Evolutionary conservation across 2,888 invertebrate species (phyloP), one percentile per base, ranked within the genome.

Genomic region (Calameuta filiformis): DNA sequence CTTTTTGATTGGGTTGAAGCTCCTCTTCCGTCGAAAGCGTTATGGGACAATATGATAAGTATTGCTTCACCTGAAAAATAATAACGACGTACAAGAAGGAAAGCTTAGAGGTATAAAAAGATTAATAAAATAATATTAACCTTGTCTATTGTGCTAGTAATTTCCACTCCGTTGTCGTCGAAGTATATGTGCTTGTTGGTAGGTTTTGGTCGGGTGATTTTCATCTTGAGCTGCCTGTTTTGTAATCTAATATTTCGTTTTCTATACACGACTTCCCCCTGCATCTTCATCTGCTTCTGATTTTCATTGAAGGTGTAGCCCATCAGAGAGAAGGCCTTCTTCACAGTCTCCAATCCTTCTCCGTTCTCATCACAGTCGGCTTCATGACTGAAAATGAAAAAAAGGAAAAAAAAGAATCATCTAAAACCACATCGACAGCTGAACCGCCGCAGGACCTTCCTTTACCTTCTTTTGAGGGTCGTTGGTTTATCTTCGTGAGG

Each of bases 251-350:
- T 93, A 79, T 94, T 92, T 35, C 93, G 93, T 89, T 95, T 95
- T 78, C 94, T 93, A 87, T 95, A 95, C 71, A 94, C 93, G 12
- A 96, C 93, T 82, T 93, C 93, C 0, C 95, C 95, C 83, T 90
- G 89, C 30, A 90, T 83, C 82, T 89, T 90, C 78, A 79, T 84
- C 82, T 89, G 86, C 71, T 85, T 84, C 77, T 88, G 80, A 82
- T 87, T 84, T 75, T 89, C 84, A 68, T 87, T 87, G 79, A 88
- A 90, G 35, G 89, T 87, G 80, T 89, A 91, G 0, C 95, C 95
- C 93, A 96, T 94, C 78, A 94, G 90, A 83, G 94, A 93, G 85
- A 96, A 94, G 0, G 95, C 95, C 23, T 93, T 93, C 84, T 94
- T 94, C 23, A 95, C 93, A 79, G 93, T 93, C 80, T 94, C 93